Conservation (phyloP, 2,888 invertebrate species). For the Brachyptera risi region DNA sequence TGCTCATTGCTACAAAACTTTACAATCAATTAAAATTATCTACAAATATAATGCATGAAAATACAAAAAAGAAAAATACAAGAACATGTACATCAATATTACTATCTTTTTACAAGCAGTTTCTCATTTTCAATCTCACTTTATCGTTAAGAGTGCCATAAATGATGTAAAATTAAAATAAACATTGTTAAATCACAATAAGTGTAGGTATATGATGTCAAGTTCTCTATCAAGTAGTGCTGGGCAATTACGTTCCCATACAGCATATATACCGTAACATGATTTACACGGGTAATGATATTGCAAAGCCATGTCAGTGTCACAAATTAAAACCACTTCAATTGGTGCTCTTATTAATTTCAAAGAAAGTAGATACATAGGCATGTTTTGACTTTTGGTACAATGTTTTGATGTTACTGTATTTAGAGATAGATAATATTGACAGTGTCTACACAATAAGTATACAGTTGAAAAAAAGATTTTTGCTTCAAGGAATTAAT, state of each 20-base stretch:
- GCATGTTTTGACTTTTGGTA: no score
- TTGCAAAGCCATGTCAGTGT: background rate
- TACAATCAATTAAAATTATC: constrained; percentile 31
- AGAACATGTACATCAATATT: constrained; percentile 33
- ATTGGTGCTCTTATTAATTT: background rate
- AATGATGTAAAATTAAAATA: constrained; percentile 4
- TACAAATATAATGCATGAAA: constrained; percentile 32
- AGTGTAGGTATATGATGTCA: background rate
- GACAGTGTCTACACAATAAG: no score
- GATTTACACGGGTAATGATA: no score
- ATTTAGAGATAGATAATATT: no score
- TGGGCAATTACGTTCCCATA: no score
- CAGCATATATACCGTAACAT: no score
- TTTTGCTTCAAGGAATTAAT: no score
- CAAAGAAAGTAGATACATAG: no score
- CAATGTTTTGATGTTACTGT: no score
- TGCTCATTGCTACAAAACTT: constrained; percentile 24
- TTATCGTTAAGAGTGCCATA: background rate
- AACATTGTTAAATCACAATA: background rate
- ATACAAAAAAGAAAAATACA: constrained; percentile 32
- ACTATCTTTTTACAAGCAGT: constrained; percentile 30
- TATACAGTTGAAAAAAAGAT: no score
- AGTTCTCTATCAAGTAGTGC: no score
- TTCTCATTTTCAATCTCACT: constrained; percentile 5
- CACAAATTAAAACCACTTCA: no score